Evolutionary conservation across 1,140 invertebrate species (phyloP), one percentile per base, ranked within the genome.

Genomic region (Formica exsecta): DNA sequence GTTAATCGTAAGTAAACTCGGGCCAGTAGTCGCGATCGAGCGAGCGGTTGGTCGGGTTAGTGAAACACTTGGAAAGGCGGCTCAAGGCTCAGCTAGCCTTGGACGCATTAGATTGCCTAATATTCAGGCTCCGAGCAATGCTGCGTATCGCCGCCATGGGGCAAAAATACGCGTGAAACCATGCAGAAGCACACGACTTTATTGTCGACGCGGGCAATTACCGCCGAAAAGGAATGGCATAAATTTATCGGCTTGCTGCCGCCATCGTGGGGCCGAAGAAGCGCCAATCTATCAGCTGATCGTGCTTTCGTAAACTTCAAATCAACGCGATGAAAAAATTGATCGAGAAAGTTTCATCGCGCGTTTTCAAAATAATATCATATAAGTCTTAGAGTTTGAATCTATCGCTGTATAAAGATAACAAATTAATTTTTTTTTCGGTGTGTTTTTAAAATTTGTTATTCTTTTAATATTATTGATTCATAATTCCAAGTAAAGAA

Each of bases 41-140:
- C 85, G 86, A 90, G 61, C 74, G 91, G 90, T 74, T 89, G 91
- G 91, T 74, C 90, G 91, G 91, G 86, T 94, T 92, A 94, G 92
- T 92, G 92, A 94, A 95, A 94, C 93, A 93, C 93, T 94, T 95
- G 94, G 94, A 94, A 95, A 95, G 94, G 93, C 91, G 90, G 92
- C 93, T 95, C 94, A 95, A 95, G 94, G 94, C 94, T 94, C 85
- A 87, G 88, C 88, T 95, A 95, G 94, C 94, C 94, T 95, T 95
- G 94, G 93, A 95, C 94, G 94, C 92, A 91, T 95, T 95, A 95
- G 94, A 95, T 95, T 95, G 94, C 94, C 94, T 93, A 95, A 95
- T 95, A 95, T 95, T 95, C 92, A 91, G 90, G 88, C 91, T 92
- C 89, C 87, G 90, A 90, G 86, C 68, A 87, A 80, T 79, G 62